Evolutionary conservation across 2,888 invertebrate genomes (phyloP), one percentile per base, ranked within the genome.

Genomic region (Podabrus alpinus): DNA sequence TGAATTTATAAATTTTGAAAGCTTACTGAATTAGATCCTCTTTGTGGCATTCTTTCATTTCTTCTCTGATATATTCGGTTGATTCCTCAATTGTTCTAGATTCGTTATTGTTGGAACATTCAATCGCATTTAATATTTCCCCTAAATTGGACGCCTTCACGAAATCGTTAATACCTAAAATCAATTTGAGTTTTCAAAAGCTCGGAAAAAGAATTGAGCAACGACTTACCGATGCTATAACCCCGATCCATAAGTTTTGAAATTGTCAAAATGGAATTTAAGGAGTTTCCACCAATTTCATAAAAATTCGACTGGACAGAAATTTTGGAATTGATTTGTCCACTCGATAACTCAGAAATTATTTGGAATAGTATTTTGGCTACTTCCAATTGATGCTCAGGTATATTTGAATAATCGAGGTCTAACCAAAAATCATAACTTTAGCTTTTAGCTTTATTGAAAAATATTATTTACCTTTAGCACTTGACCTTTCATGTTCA

Each of bases 221-320:
- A 59, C 62, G 74, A n/a, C 89, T 88, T 85, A 90, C 95, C 92
- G 79, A 96, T 94, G 80, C 90, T 90, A 84, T 93, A 95, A 13
- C 95, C 95, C 82, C 91, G 91, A 70, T 95, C 94, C 66, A 92
- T 89, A 68, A 96, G 85, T 83, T 91, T 90, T 0, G 94, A 94
- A 7, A 96, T 94, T 0, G 95, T 95, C 79, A 91, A 93, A 73
- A 96, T 93, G 0, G 95, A 95, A 85, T 96, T 96, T 16, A 96
- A 88, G 0, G 95, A 96, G 84, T 96, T 95, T 9, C 96, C 96
- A 1, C 96, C 96, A 29, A 96, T 89, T 81, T 94, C 93, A 84
- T 94, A 96, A 86, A 96, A 96, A 80, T 95, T 95, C 0, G 93
- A 91, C 15, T 91, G 87, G 0, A 91, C 83, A 0, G 91, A 90